phyloP scores from a whole-genome alignment of 2,888 invertebrate genomes.

The Sesia apiformis region DNA sequence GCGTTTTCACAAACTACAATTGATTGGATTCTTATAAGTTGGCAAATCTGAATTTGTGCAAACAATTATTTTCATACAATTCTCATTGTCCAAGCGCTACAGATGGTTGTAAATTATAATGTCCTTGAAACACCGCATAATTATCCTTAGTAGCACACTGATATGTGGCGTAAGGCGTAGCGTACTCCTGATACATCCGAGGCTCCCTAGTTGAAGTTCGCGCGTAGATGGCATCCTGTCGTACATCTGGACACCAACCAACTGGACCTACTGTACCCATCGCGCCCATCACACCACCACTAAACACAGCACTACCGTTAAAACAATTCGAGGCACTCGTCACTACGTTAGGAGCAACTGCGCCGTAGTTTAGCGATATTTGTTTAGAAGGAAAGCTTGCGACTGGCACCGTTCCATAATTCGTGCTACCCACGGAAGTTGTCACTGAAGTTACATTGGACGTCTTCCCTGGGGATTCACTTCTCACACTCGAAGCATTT shows the following conservation, averaged over 20 bases:
- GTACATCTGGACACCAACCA: constrained; percentile 52
- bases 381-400: constrained; percentile 29
- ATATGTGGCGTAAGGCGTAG: constrained; percentile 44
- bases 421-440: constrained; percentile 36
- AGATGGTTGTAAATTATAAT: constrained; percentile 62
- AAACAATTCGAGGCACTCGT: constrained; percentile 25
- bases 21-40: background rate
- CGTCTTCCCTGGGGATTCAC: background rate
- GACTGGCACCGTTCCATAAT: constrained; percentile 46
- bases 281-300: constrained; percentile 24
- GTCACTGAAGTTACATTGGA: background rate
- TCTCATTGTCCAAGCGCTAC: constrained; percentile 60
- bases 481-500: constrained; percentile 11
- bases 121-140: constrained; percentile 65
- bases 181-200: constrained; percentile 57
- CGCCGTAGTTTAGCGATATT: constrained; percentile 42
- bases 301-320: constrained; percentile 36
- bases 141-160: constrained; percentile 67
- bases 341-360: constrained; percentile 39
- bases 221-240: constrained; percentile 47
- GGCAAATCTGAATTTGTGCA: background rate
- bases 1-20: background rate
- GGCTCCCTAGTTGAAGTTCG: constrained; percentile 39
- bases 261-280: constrained; percentile 18
- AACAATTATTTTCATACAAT: background rate